A percentile compares a stretch with the other conserved stretches of the same genome.
These are phyloP conservation scores for Standfussiana lucernea DNA, from an alignment of 2,888 invertebrate genomes.

Conservation along the genomic window DNA sequence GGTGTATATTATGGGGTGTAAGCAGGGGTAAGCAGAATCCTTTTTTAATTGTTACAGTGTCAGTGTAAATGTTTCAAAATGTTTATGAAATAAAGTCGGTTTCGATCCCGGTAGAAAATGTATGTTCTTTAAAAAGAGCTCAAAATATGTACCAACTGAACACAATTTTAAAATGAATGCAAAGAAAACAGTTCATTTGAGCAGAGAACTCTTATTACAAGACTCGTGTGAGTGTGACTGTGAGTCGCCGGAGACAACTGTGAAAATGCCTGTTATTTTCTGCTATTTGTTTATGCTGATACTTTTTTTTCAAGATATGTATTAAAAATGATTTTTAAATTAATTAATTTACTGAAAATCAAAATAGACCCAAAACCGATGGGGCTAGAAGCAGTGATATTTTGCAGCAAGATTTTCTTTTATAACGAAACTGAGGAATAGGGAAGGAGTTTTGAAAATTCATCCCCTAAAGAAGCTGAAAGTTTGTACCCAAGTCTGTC, in stretches of 20 bases:
- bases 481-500: background rate
- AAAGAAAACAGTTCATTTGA: background rate
- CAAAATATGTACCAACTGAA: background rate
- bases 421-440: background rate
- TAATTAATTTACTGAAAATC: background rate
- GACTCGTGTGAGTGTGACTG: background rate
- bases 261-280: background rate
- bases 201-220: background rate
- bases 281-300: background rate
- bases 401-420: background rate
- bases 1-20: slow-evolving; percentile 20
- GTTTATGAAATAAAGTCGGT: background rate
- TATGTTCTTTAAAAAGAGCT: background rate
- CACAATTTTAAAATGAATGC: background rate
- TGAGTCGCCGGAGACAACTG: background rate
- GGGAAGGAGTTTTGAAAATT: background rate
- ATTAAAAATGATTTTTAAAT: background rate
- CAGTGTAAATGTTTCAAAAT: background rate
- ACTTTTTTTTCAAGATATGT: background rate
- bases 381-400: background rate
- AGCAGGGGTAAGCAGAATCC: background rate
- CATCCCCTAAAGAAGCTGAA: background rate
- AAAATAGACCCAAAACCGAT: background rate
- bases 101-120: background rate
- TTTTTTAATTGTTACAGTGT: background rate